These are phyloP conservation scores for Notospermus geniculatus DNA, from an alignment of 1,140 invertebrate species.

Conservation along the genomic window DNA sequence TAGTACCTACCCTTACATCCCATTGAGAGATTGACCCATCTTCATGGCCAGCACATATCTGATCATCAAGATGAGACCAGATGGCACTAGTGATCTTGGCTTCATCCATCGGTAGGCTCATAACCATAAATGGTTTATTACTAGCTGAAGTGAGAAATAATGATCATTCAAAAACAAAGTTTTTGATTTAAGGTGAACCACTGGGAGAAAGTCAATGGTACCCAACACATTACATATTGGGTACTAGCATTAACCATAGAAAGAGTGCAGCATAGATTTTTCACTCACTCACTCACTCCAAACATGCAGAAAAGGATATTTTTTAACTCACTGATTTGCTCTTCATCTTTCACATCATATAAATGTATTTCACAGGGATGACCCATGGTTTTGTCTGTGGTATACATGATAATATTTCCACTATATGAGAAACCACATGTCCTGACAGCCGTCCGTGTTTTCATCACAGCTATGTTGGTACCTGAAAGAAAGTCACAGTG, in stretches of 20 bases:
- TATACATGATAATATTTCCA: constrained; percentile 85
- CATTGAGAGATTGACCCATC: constrained; percentile 87
- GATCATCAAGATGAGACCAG: constrained; percentile 90
- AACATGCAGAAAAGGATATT: no score
- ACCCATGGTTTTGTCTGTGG: constrained; percentile 88
- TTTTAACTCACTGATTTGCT: constrained; percentile 50
- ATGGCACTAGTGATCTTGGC: constrained; percentile 86
- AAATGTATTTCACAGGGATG: constrained; percentile 87
- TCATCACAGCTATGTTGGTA: constrained; percentile 64
- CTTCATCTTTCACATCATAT: constrained; percentile 54
- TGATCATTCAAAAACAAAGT: neutral
- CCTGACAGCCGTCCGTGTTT: constrained; percentile 84
- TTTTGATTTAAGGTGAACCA: neutral
- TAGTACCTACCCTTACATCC: constrained; percentile 75
- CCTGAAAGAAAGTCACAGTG: constrained; percentile 41
- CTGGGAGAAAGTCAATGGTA: no score
- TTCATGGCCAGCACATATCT: constrained; percentile 90
- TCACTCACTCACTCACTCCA: no score
- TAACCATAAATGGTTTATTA: constrained; percentile 59
- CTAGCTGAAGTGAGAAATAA: constrained; percentile 15
- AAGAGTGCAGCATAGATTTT: no score
- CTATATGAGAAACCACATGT: constrained; percentile 91
- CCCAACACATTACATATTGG: no score
- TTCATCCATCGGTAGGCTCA: constrained; percentile 37
- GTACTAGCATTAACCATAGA: no score